A percentile compares a stretch with the other conserved stretches of the same genome.
Conservation (phyloP, 2,113 vertebrate genomes). For the Ceuthmochares aereus region DNA sequence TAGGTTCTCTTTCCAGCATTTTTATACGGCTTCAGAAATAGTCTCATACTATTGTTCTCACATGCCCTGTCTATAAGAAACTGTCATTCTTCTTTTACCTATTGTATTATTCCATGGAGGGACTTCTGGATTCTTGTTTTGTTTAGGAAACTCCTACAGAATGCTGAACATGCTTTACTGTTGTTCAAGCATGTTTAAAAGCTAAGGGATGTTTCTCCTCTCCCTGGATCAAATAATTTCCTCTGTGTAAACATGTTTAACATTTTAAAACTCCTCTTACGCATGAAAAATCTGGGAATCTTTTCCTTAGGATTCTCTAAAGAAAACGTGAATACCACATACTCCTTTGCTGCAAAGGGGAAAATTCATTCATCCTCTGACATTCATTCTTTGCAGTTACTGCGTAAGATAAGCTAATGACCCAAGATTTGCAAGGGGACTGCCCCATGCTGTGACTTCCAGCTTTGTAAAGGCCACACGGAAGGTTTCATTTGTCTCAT, state of each 20-base stretch:
- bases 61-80: not conserved
- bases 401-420: constrained; percentile 72
- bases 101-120: not conserved
- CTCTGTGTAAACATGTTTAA: not conserved
- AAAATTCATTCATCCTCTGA: constrained; percentile 50
- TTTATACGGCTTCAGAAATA: not conserved
- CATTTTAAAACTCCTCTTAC: constrained; percentile 6
- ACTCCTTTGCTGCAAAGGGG: not conserved
- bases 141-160: not conserved
- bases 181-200: constrained; percentile 8
- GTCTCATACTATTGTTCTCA: not conserved
- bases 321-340: constrained; percentile 18
- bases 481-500: constrained; percentile 68
- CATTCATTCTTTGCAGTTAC: constrained; percentile 22
- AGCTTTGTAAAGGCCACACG: constrained; percentile 50
- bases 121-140: not conserved
- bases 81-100: not conserved
- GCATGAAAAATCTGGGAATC: not conserved
- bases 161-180: not conserved
- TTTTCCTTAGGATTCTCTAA: constrained; percentile 47
- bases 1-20: not conserved
- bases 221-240: not conserved
- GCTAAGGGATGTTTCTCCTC: not conserved
- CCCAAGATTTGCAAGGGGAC: constrained; percentile 53
- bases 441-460: constrained; percentile 37